Base-by-base conservation (phyloP, 2,113 vertebrate species). In the Pteruthius melanotis region DNA sequence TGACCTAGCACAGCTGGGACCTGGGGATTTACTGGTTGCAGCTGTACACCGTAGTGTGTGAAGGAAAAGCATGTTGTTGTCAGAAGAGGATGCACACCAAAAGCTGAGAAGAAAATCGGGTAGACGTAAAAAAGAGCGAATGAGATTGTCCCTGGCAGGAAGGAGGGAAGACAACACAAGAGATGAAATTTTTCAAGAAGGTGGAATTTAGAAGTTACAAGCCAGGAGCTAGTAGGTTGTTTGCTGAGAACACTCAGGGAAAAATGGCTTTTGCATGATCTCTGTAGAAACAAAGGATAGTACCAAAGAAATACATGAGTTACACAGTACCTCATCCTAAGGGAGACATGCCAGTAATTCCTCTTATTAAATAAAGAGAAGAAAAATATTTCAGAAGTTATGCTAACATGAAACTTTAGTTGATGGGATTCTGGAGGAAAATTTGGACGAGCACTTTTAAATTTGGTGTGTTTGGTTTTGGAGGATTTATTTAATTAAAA, bases 81-180 rank as follows among this genome's bases (percentile, higher is more conserved):
- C 39, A 65, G 45, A 61, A 71, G 53, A 52, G 47, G 27, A 18
- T 79, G 35, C n/a, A n/a, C 65, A 47, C 20, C 37, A 70, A 87
- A 74, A 74, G 3, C 15, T 24, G n/a, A 68, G 13, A 24, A 47
- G 61, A 79, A 27, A 47, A 57, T 49, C 26, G 45, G 14, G 61
- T 39, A 27, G 15, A 8, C 1, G 0, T 19, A 3, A 75, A 56
- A 69, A 82, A 47, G 30, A 64, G 26, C 0, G 0, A 68, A 72
- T 75, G 57, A 53, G 50, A 57, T 15, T 33, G 50, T 68, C 24
- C 22, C 44, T 68, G 59, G 15, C 40, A 61, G 57, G 28, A 71
- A 71, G 35, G 33, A 71, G 19, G 47, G 23, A 86, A 86, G 26
- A 14, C 1, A 15, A 18, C 61, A 56, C 24, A 47, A 52, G 33